Evolutionary conservation across 2,113 vertebrate species (phyloP), one percentile per base, ranked within the genome.

Genomic region (Nycticorax nycticorax): DNA sequence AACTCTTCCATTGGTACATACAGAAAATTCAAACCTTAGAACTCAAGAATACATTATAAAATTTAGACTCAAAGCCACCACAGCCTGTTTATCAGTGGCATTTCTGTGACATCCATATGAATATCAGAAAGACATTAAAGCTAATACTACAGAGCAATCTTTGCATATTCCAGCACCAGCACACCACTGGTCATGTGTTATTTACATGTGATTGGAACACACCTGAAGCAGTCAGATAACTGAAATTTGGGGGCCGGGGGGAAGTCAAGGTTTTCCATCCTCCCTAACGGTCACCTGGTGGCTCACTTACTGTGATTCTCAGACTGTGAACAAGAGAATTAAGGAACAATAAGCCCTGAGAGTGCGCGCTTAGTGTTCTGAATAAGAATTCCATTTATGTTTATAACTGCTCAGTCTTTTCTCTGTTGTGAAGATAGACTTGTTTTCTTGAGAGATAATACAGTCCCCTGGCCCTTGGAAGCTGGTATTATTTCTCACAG

Each of bases 351-450:
- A 77, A 77, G 9, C 24, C 33, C 66, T 47, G 15, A 59, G 66
- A 77, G 22, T 24, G 4, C 1, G 0, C 1, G 0, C 24, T 37
- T 57, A 30, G 41, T 23, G 11, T 47, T 63, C 50, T 71, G 14
- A 60, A 43, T 66, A 60, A 71, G 39, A 75, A 76, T 55, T 64
- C 32, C 16, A 53, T 48, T 64, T 64, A 37, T 14, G 7, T 68
- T 71, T 63, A 30, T 50, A 68, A 45, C 8, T 59, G 30, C 30
- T 67, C 56, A 30, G 33, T 69, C 41, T 82, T 78, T 86, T 33
- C 69, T 53, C 43, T 71, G n/a, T 41, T 75, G 32, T 39, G 69
- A 81, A 71, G 33, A 75, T 6, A 91, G 30, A 41, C 50, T 72
- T 71, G 14, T 93, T 39, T 81, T 76, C 76, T 37, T 75, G 48